phyloP scores from a whole-genome alignment of 1,140 invertebrate genomes.

The Batillaria attramentaria region DNA sequence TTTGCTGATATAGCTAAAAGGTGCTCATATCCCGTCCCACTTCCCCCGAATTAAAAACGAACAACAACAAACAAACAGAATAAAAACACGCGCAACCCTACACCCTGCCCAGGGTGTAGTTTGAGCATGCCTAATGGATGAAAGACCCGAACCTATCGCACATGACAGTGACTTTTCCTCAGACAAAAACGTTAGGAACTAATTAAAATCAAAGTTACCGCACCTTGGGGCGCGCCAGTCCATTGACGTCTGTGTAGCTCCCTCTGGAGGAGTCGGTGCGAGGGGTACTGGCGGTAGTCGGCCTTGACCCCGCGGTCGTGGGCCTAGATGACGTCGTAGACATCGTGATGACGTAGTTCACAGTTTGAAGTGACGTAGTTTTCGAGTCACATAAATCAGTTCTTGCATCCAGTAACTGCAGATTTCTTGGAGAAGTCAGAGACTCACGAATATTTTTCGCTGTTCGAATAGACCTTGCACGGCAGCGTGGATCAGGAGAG shows the following conservation, averaged over 20 bases:
- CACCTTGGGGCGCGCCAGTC: too few species aligned
- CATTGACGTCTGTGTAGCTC: not conserved
- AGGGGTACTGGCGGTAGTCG: not conserved
- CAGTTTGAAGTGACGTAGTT: not conserved
- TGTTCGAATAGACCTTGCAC: not conserved
- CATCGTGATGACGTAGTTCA: not conserved
- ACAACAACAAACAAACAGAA: too few species aligned
- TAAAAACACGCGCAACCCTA: not conserved
- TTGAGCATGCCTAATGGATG: too few species aligned
- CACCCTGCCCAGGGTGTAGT: too few species aligned
- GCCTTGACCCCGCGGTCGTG: slow-evolving; percentile 10
- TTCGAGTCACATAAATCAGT: not conserved
- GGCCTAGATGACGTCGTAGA: slow-evolving; percentile 8
- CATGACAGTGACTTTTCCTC: too few species aligned
- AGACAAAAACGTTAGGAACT: too few species aligned
- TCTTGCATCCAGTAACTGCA: not conserved
- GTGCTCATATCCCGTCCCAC: too few species aligned
- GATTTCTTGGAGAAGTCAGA: not conserved
- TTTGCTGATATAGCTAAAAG: too few species aligned
- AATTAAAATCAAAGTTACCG: too few species aligned
- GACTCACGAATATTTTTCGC: not conserved
- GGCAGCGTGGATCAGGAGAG: not conserved
- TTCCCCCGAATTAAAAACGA: too few species aligned
- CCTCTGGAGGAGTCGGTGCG: too few species aligned
- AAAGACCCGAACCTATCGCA: too few species aligned